Conservation (phyloP, 1,140 invertebrate species). For the Cyclargus thomasi region DNA sequence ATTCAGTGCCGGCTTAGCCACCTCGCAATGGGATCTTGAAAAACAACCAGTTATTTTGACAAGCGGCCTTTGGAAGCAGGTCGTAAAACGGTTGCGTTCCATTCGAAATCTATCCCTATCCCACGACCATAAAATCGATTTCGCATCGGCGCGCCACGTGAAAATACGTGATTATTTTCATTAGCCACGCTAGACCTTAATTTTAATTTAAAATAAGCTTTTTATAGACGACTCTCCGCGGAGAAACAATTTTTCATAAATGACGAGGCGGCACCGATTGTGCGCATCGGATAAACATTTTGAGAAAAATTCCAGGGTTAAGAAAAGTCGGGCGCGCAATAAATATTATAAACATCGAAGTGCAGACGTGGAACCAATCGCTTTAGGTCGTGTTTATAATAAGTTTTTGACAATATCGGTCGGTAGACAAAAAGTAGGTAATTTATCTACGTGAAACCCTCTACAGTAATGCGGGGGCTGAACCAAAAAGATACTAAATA, state of each 20-base stretch:
- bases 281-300: slow-evolving; percentile 70
- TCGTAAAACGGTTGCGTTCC: slow-evolving; percentile 37
- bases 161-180: slow-evolving; percentile 59
- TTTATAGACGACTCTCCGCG: slow-evolving; percentile 68
- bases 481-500: slow-evolving; percentile 1
- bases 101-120: slow-evolving; percentile 33
- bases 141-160: slow-evolving; percentile 24
- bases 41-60: slow-evolving; percentile 72
- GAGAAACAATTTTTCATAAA: slow-evolving; percentile 72
- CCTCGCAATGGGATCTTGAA: slow-evolving; percentile 69
- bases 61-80: slow-evolving; percentile 44
- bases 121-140: slow-evolving; percentile 33
- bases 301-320: slow-evolving; percentile 59
- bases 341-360: slow-evolving; percentile 53
- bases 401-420: slow-evolving; percentile 31
- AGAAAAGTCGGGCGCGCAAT: slow-evolving; percentile 62
- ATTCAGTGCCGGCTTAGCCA: slow-evolving; percentile 55
- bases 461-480: background rate
- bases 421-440: background rate
- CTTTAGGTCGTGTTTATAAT: slow-evolving; percentile 57
- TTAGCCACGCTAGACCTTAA: slow-evolving; percentile 72
- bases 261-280: slow-evolving; percentile 70
- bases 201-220: slow-evolving; percentile 74
- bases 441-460: background rate
- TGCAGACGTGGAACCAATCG: slow-evolving; percentile 65